Base-by-base conservation (phyloP, 2,888 invertebrate species). In the Euclidia mi region DNA sequence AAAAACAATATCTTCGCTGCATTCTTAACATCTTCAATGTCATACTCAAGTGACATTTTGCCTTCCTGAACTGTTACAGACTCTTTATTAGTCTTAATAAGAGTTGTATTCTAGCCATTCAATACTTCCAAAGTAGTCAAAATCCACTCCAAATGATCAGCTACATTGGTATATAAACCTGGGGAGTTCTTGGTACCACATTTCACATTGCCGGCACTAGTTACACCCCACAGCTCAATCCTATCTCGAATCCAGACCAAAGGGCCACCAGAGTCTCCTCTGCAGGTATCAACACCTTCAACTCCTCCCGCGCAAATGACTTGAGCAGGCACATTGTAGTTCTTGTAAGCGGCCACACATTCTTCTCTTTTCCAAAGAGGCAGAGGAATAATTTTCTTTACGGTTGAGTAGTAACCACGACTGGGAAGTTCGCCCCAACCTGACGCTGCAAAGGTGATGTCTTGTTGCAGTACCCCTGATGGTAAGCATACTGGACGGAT, bases 201-300 rank as follows among this genome's bases (percentile, higher is more conserved):
- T 1, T 56, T 65, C 0, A 60, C 56, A 3, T 74, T 79, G 0
- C 91, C 90, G 0, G 78, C 69, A 49, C 86, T 88, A 1, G 83
- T 87, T 0, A 90, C 78, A 0, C 90, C 90, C 71, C 82, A 82
- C 0, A 90, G 40, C 29, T 88, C 87, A 0, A 66, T 71, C 2
- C 48, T 73, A 0, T 71, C 61, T 10, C 68, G 74, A 7, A 73
- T 35, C 66, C 79, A 79, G 1, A 82, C 76, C 0, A 90, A 46
- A 1, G 90, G 91, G 0, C 90, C 90, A 0, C 90, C 90, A 0
- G 90, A 89, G 50, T 90, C 91, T 0, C 90, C 90, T 2, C 79
- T 73, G 59, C 90, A 90, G 0, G 87, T 86, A 15, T 90, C 90
- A 0, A 85, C 52, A 0, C 76, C 81, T 0, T 66, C 61, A 47